Base-by-base conservation (phyloP, 2,113 vertebrate species). In the Corydoras maculifer region DNA sequence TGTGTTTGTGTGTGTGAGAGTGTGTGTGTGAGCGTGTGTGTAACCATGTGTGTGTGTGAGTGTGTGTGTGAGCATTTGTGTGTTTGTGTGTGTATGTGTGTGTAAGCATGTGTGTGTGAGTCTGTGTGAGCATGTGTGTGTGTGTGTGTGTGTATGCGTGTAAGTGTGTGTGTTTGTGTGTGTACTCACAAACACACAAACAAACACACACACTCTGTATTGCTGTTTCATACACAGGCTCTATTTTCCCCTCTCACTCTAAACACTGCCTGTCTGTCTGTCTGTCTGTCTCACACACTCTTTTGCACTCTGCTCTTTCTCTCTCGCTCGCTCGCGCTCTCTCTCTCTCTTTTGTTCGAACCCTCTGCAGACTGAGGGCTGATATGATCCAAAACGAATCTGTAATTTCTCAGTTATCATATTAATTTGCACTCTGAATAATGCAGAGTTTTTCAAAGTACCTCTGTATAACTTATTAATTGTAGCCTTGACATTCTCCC, bases 331-430 rank as follows among this genome's bases (percentile, higher is more conserved):
- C 7, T 48, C 10, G 1, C 18, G 58, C 50, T 51, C 67, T 58
- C 18, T 25, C 18, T 25, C 49, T 43, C 58, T 18, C 11, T 58
- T 73, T 12, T 3, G 13, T 32, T 60, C 9, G 60, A 12, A 59
- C 58, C n/a, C 7, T 48, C 10, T 12, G 51, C 9, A 53, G 9
- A 53, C 35, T 53, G 3, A 53, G 9, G 51, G 51, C 60, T 71
- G 62, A 71, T 62, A 71, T 71, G 60, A 62, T 70, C 13, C 67
- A 70, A 74, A 77, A 77, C 66, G 66, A 70, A 74, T 77, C 67
- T 74, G 65, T 77, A 70, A 77, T 77, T 77, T 77, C 67, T 67
- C 76, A 77, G 76, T 77, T 70, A 77, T 74, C 71, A 65, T 77
- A 67, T 70, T 77, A 77, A 74, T 71, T 62, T 62, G 35, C 67